Conservation (phyloP, 2,797 vertebrate species). For the Remorina albescens region DNA sequence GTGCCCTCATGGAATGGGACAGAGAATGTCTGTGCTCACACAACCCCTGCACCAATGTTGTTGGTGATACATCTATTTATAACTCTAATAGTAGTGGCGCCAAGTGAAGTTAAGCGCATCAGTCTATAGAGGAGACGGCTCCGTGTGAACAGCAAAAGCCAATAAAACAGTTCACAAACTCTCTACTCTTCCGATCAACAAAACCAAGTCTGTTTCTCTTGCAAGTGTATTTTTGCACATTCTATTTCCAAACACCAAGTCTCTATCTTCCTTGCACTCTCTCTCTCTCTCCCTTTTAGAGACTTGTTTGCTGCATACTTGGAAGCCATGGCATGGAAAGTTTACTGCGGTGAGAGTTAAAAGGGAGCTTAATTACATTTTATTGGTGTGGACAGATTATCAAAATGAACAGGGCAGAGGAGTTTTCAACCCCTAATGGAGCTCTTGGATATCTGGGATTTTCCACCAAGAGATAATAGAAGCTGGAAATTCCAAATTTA, state of each 20-base stretch:
- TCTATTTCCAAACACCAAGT: conserved; percentile 80
- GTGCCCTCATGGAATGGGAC: conserved; percentile 57
- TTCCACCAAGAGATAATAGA: conserved; percentile 53
- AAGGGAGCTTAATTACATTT: conserved; percentile 79
- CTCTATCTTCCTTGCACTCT: conserved; percentile 49
- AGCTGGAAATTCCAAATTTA: conserved; percentile 46
- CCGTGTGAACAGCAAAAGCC: conserved; percentile 64
- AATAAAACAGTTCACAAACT: conserved; percentile 79
- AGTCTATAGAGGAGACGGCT: conserved; percentile 46
- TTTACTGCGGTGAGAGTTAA: conserved; percentile 81
- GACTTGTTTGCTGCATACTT: conserved; percentile 78
- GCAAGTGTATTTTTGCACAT: conserved; percentile 80
- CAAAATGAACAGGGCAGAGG: conserved; percentile 69
- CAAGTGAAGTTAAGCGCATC: conserved; percentile 62
- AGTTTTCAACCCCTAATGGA: conserved; percentile 59
- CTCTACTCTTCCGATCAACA: conserved; percentile 78
- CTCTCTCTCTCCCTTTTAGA: conserved; percentile 57
- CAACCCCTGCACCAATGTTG: conserved; percentile 57
- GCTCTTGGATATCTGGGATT: conserved; percentile 52
- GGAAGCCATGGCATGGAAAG: conserved; percentile 76
- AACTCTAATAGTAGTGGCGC: conserved; percentile 54
- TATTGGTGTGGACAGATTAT: conserved; percentile 80
- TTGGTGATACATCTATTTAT: conserved; percentile 70
- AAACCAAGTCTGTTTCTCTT: conserved; percentile 79
- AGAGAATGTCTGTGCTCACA: conserved; percentile 63